Evolutionary conservation across 2,113 vertebrate species (phyloP).

Genomic region (Lucifuga dentata): DNA sequence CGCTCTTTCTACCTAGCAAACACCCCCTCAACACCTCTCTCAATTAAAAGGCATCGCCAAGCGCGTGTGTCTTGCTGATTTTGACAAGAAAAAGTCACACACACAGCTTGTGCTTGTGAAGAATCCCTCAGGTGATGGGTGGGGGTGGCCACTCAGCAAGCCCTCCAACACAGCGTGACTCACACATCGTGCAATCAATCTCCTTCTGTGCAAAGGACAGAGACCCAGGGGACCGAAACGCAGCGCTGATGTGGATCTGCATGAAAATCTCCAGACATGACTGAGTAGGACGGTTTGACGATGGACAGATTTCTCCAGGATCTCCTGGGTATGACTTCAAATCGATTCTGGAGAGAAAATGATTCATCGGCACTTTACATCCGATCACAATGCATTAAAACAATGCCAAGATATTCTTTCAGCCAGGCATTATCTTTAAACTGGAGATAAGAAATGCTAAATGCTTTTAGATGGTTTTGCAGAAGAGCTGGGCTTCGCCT

Average conservation of each 20-base stretch:
- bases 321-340: slow-evolving; percentile 20
- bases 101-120: slow-evolving; percentile 53
- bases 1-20: slow-evolving; percentile 1
- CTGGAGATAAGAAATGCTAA: slow-evolving; percentile 12
- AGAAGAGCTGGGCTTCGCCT: slow-evolving; percentile 30
- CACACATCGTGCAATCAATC: slow-evolving; percentile 67
- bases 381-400: slow-evolving; percentile 18
- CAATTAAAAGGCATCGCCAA: slow-evolving; percentile 3
- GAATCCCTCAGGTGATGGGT: slow-evolving; percentile 58
- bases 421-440: slow-evolving; percentile 13
- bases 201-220: slow-evolving; percentile 49
- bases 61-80: slow-evolving; percentile 29
- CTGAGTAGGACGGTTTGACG: slow-evolving; percentile 43
- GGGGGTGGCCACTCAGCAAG: slow-evolving; percentile 37
- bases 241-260: slow-evolving; percentile 43
- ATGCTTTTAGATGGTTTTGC: slow-evolving; percentile 27
- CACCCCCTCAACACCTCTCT: not conserved
- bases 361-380: slow-evolving; percentile 10
- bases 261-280: slow-evolving; percentile 49
- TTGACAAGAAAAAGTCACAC: slow-evolving; percentile 43
- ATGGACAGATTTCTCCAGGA: slow-evolving; percentile 16
- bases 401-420: slow-evolving; percentile 11
- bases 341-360: slow-evolving; percentile 19
- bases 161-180: slow-evolving; percentile 69
- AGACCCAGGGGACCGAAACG: slow-evolving; percentile 48